phyloP scores from a whole-genome alignment of 2,113 vertebrate genomes.

The Oryzias javanicus region DNA sequence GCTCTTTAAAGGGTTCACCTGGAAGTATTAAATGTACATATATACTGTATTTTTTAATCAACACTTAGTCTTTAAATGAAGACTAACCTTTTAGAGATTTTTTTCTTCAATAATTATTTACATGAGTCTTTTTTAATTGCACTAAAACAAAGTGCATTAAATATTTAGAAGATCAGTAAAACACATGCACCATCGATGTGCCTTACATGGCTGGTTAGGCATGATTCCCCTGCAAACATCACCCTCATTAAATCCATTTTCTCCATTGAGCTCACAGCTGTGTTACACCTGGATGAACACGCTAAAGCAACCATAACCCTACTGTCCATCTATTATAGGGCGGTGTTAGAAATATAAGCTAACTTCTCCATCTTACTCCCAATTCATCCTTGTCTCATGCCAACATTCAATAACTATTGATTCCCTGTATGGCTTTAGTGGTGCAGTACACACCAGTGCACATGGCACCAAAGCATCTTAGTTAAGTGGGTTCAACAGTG shows the following conservation, averaged over 20 bases:
- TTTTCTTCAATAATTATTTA: neutral
- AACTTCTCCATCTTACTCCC: constrained; percentile 19
- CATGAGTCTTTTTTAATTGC: neutral
- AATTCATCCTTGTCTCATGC: constrained; percentile 11
- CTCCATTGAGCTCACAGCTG: constrained; percentile 19
- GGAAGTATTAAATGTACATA: too few species aligned
- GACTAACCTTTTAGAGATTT: too few species aligned
- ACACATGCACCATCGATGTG: constrained; percentile 4
- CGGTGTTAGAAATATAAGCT: constrained; percentile 7
- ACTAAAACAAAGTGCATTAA: neutral
- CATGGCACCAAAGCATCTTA: constrained; percentile 7
- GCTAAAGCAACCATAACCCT: constrained; percentile 18
- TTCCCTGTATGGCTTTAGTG: constrained; percentile 11
- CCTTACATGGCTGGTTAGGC: constrained; percentile 18
- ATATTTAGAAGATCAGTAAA: neutral
- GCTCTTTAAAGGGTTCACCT: too few species aligned
- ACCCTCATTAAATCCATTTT: constrained; percentile 15
- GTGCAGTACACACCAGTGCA: constrained; percentile 11
- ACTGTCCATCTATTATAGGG: constrained; percentile 22
- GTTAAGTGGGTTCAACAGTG: constrained; percentile 14
- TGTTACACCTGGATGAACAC: constrained; percentile 7
- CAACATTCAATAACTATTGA: constrained; percentile 5
- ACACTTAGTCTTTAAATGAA: too few species aligned
- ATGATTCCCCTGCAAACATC: constrained; percentile 19
- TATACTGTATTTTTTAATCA: too few species aligned